These are phyloP conservation scores for Platycheirus albimanus DNA, from an alignment of 2,888 invertebrate species.

Conservation along the genomic window DNA sequence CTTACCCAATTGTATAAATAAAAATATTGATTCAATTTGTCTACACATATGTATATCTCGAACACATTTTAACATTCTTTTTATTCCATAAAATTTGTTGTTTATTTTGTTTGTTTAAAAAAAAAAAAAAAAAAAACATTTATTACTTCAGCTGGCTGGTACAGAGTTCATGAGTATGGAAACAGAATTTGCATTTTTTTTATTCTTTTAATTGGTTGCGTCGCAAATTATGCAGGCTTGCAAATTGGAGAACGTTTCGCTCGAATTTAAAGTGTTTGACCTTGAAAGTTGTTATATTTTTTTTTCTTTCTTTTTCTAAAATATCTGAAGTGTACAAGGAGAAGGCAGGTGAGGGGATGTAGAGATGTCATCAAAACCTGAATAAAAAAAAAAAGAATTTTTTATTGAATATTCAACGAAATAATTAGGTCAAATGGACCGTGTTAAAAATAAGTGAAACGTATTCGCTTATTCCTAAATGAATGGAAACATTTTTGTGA, in stretches of 20 bases:
- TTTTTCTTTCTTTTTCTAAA: too few relatives aligned
- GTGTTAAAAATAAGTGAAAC: too few relatives aligned
- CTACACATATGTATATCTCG: too few relatives aligned
- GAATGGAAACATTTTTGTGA: too few relatives aligned
- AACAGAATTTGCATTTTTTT: slow-evolving; percentile 25
- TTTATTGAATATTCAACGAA: slow-evolving; percentile 14
- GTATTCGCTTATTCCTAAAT: too few relatives aligned
- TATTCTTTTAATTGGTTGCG: slow-evolving; percentile 43
- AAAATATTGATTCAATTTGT: too few relatives aligned
- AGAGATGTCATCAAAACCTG: neutral
- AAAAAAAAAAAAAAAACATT: too few relatives aligned
- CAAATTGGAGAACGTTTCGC: slow-evolving; percentile 17
- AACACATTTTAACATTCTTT: slow-evolving; percentile 4
- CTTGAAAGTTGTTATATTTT: slow-evolving; percentile 40
- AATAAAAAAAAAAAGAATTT: neutral
- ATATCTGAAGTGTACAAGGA: neutral
- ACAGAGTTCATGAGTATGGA: neutral
- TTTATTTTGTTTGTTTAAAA: too few relatives aligned
- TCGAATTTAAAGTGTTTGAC: slow-evolving; percentile 14
- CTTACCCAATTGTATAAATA: too few relatives aligned
- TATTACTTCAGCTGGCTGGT: neutral
- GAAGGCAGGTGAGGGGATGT: neutral
- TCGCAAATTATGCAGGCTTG: slow-evolving; percentile 26
- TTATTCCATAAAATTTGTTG: too few relatives aligned
- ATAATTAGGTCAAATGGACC: slow-evolving; percentile 20